A percentile compares a stretch with the other conserved stretches of the same genome.
Conservation (phyloP, 2,888 invertebrate genomes). For the Xestia sexstrigata region DNA sequence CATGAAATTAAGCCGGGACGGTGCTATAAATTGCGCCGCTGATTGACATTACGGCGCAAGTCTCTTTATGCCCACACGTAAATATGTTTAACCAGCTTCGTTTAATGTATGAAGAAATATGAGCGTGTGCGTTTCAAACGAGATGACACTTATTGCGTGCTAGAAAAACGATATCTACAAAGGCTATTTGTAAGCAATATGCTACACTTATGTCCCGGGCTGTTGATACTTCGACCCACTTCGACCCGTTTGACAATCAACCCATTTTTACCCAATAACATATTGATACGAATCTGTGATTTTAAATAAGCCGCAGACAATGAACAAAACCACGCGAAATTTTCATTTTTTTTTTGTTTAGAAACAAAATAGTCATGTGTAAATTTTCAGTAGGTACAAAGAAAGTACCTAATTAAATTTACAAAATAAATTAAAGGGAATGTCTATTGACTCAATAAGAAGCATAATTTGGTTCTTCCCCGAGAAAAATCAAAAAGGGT, state of each 20-base stretch:
- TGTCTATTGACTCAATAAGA: conserved; percentile 10
- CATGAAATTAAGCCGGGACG: conserved; percentile 36
- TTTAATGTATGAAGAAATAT: conserved; percentile 52
- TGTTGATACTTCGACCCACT: conserved; percentile 31
- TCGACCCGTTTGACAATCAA: conserved; percentile 23
- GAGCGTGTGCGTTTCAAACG: conserved; percentile 43
- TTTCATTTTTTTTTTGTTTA: conserved; percentile 11
- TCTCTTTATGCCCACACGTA: conserved; percentile 68
- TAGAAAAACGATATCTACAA: conserved; percentile 30
- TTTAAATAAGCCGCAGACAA: conserved; percentile 19
- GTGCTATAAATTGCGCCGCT: conserved; percentile 58
- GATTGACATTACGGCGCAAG: conserved; percentile 76
- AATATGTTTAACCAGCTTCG: conserved; percentile 56
- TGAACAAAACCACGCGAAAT: not conserved
- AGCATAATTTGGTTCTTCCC: conserved; percentile 22
- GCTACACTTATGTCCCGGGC: not conserved
- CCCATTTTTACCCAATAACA: not conserved
- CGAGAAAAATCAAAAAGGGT: conserved; percentile 21
- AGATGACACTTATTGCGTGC: conserved; percentile 50
- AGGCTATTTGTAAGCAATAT: conserved; percentile 14
- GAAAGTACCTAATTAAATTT: not conserved
- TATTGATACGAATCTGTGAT: not conserved
- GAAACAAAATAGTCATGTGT: not conserved
- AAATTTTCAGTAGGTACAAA: not conserved
- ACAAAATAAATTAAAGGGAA: not conserved